A percentile compares a stretch with the other conserved stretches of the same genome.
These are phyloP conservation scores for Lota lota DNA, from an alignment of 2,113 vertebrate genomes.

Conservation along the genomic window DNA sequence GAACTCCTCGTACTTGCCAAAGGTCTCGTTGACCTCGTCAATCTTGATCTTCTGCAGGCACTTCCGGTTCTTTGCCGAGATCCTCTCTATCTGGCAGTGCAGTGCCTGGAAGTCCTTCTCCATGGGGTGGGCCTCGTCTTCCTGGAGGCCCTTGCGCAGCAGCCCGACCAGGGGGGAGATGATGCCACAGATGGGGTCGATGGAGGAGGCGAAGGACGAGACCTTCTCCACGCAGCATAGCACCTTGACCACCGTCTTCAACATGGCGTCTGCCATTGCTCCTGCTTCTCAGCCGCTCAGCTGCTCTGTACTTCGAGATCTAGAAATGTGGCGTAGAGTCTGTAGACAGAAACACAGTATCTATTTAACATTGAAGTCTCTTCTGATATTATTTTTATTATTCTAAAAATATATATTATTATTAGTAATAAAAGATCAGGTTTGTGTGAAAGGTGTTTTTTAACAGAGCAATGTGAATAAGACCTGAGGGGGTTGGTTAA, in stretches of 20 bases:
- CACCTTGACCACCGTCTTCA: slow-evolving; percentile 62
- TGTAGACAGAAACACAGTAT: no score
- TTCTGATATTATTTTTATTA: no score
- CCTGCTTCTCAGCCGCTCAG: neutral
- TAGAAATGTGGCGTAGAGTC: neutral
- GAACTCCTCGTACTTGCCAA: slow-evolving; percentile 70
- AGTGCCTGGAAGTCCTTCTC: slow-evolving; percentile 69
- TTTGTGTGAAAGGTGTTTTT: no score
- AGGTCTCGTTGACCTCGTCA: slow-evolving; percentile 72
- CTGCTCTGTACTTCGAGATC: neutral
- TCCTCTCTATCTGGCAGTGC: slow-evolving; percentile 64
- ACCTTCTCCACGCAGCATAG: slow-evolving; percentile 73
- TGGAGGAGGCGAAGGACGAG: slow-evolving; percentile 73
- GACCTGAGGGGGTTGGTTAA: no score
- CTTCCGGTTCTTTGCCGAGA: slow-evolving; percentile 69
- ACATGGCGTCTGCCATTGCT: slow-evolving; percentile 67
- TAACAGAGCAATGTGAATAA: no score
- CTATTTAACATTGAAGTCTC: no score
- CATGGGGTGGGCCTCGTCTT: slow-evolving; percentile 53
- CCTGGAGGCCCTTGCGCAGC: slow-evolving; percentile 64
- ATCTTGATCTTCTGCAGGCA: slow-evolving; percentile 67
- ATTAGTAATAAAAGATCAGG: no score
- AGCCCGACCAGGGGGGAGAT: slow-evolving; percentile 73
- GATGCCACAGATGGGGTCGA: slow-evolving; percentile 74
- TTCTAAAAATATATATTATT: no score